A percentile compares a stretch with the other conserved stretches of the same genome.
Evolutionary conservation across 2,113 vertebrate genomes (phyloP).

Genomic region (Vombatus ursinus): DNA sequence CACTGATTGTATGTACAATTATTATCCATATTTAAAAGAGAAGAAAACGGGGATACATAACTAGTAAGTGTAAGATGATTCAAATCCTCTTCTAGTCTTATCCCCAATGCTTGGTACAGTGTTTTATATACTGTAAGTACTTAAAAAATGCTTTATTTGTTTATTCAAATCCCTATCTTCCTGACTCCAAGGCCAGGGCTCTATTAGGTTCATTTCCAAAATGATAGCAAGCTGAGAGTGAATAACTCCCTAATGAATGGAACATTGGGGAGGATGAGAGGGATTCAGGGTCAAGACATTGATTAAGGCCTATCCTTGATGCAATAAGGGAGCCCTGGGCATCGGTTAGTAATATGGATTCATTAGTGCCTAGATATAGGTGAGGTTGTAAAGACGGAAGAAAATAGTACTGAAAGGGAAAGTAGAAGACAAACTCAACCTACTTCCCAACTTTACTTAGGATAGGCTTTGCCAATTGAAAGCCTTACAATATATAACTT

Average conservation of each 20-base stretch:
- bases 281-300: background rate
- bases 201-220: background rate
- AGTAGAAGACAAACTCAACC: rapidly evolving
- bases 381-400: rapidly evolving
- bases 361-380: rapidly evolving
- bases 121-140: background rate
- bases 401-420: background rate
- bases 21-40: background rate
- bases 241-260: background rate
- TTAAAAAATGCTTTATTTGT: background rate
- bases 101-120: background rate
- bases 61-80: background rate
- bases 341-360: background rate
- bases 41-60: background rate
- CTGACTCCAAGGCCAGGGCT: background rate
- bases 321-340: background rate
- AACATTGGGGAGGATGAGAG: background rate
- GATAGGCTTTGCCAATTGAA: background rate
- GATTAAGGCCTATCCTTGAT: background rate
- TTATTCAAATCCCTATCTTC: background rate
- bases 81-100: background rate
- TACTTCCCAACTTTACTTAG: background rate
- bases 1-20: background rate
- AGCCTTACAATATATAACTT: background rate
- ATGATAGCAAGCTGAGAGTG: background rate